Evolutionary conservation across 2,797 vertebrate genomes (phyloP).

Genomic region (Sphaeramia orbicularis): DNA sequence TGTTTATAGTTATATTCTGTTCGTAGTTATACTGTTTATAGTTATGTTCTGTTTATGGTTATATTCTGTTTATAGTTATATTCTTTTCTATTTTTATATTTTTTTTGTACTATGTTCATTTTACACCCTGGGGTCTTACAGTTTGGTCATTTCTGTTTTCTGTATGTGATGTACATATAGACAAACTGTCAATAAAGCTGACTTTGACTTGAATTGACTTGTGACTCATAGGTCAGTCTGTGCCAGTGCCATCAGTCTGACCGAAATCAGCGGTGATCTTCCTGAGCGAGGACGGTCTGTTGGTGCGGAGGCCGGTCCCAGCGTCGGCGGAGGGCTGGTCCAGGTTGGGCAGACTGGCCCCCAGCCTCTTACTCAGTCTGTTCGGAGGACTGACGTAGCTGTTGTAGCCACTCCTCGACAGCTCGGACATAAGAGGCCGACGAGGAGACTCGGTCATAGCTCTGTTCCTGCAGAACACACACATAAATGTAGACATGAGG

Average conservation of each 20-base stretch:
- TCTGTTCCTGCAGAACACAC: conserved; percentile 74
- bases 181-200: too few species aligned
- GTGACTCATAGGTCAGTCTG: too few species aligned
- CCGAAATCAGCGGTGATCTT: conserved; percentile 71
- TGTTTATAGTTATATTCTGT: too few species aligned
- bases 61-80: too few species aligned
- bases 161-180: too few species aligned
- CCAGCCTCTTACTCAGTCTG: conserved; percentile 85
- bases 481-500: background rate
- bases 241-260: too few species aligned
- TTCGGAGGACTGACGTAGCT: conserved; percentile 64
- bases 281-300: conserved; percentile 51
- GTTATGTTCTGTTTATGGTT: too few species aligned
- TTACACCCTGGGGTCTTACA: too few species aligned
- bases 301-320: conserved; percentile 2
- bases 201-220: too few species aligned
- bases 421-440: conserved; percentile 87
- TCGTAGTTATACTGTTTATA: too few species aligned
- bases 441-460: conserved; percentile 81
- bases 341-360: conserved; percentile 93
- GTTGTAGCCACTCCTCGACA: conserved; percentile 74
- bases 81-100: background rate
- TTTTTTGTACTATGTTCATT: too few species aligned
- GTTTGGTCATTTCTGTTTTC: too few species aligned
- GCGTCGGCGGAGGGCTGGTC: conserved; percentile 68